Percentiles rank a stretch among this genome's conserved stretches.
These are phyloP conservation scores for Pantherophis vulpinus DNA, from an alignment of 2,797 vertebrate species.

Conservation along the genomic window DNA sequence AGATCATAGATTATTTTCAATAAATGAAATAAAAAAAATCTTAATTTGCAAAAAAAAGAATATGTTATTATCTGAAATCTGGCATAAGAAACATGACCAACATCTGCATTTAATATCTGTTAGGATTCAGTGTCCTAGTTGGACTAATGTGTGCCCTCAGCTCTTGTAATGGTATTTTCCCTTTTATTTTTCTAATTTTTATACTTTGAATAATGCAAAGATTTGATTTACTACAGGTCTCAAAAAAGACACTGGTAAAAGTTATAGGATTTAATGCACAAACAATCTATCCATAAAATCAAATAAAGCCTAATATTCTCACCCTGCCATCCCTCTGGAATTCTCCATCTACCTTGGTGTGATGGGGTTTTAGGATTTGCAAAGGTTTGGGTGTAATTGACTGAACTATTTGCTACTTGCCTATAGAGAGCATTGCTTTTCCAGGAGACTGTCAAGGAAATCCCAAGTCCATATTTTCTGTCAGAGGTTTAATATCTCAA, in stretches of 20 bases:
- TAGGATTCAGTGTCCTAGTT: not conserved
- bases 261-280: not conserved
- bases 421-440: not conserved
- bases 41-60: not conserved
- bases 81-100: not conserved
- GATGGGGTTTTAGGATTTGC: not conserved
- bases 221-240: not conserved
- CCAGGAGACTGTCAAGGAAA: not conserved
- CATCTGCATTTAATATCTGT: not conserved
- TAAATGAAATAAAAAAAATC: not conserved
- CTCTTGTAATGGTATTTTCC: not conserved
- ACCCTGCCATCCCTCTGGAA: not conserved
- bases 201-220: not conserved
- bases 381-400: not conserved
- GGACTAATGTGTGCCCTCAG: not conserved
- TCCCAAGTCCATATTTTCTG: not conserved
- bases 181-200: not conserved
- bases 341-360: not conserved
- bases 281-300: not conserved
- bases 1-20: not conserved
- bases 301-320: not conserved
- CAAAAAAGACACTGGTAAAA: not conserved
- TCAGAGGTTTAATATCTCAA: not conserved
- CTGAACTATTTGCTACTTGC: not conserved
- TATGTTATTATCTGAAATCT: not conserved